A percentile compares a stretch with the other conserved stretches of the same genome.
These are phyloP conservation scores for Tenthredo scrophulariae DNA, from an alignment of 2,888 invertebrate species.

Conservation along the genomic window DNA sequence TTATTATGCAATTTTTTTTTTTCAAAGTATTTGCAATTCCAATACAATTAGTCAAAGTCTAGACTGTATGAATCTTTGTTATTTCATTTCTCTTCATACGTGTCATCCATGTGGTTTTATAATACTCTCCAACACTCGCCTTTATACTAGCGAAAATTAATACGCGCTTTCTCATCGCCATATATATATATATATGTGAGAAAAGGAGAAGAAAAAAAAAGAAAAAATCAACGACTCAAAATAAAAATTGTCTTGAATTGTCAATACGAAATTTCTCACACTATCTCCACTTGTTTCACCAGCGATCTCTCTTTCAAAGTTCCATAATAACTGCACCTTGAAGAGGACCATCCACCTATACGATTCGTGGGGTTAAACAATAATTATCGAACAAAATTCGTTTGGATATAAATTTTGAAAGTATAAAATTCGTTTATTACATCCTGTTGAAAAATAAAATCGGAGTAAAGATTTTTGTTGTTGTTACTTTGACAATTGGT, in stretches of 20 bases:
- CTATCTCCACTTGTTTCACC: background rate
- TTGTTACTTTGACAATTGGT: background rate
- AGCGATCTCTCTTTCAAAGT: background rate
- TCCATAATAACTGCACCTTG: background rate
- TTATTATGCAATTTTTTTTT: background rate
- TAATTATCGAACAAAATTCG: background rate
- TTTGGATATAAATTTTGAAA: background rate
- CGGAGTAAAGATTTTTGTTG: background rate
- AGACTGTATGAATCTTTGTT: background rate
- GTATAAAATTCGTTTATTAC: background rate
- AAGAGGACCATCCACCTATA: background rate
- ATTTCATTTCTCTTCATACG: background rate
- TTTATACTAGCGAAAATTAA: background rate
- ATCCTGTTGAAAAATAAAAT: background rate
- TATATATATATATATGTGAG: background rate
- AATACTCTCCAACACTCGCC: background rate
- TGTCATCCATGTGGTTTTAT: background rate
- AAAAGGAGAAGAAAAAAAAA: background rate
- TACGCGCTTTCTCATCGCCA: background rate
- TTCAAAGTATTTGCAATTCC: background rate
- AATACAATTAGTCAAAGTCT: constrained; percentile 4
- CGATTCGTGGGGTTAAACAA: background rate
- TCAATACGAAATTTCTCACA: background rate
- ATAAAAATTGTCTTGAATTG: background rate
- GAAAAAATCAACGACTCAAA: background rate